Conservation (phyloP, 1,140 invertebrate species). For the Drosophila ficusphila region DNA sequence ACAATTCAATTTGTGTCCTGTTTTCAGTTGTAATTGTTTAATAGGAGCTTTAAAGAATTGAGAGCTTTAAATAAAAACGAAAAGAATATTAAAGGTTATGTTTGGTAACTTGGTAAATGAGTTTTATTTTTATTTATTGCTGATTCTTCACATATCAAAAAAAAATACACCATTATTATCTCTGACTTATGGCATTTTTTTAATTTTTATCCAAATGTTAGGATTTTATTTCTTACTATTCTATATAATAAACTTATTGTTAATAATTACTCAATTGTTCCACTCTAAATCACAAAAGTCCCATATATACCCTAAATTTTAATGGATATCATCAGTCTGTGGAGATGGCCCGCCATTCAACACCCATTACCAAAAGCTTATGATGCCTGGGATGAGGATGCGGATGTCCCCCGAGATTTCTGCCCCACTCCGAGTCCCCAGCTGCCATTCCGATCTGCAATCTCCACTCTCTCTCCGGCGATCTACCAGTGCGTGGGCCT, state of each 20-base stretch:
- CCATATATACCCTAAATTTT: not conserved
- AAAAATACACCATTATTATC: too few species aligned
- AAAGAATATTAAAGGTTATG: too few species aligned
- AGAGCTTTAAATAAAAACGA: too few species aligned
- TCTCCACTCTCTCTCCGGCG: constrained; percentile 28
- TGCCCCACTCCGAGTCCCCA: not conserved
- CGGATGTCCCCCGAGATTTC: constrained; percentile 33
- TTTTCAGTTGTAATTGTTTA: not conserved
- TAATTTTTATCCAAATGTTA: too few species aligned
- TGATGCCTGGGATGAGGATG: constrained; percentile 28
- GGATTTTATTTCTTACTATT: too few species aligned
- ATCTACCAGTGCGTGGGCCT: constrained; percentile 78
- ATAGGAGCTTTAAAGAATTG: not conserved
- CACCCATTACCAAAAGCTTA: constrained; percentile 52
- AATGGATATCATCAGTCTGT: constrained; percentile 18
- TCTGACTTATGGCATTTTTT: too few species aligned
- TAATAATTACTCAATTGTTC: too few species aligned
- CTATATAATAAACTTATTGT: too few species aligned
- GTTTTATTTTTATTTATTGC: too few species aligned
- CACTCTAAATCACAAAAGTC: not conserved
- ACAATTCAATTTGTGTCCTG: not conserved
- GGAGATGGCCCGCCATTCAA: constrained; percentile 33
- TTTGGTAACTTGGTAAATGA: too few species aligned
- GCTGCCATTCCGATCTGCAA: constrained; percentile 3
- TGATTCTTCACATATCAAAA: too few species aligned